Base-by-base conservation (phyloP, 2,113 vertebrate species). In the Ptilonorhynchus violaceus region DNA sequence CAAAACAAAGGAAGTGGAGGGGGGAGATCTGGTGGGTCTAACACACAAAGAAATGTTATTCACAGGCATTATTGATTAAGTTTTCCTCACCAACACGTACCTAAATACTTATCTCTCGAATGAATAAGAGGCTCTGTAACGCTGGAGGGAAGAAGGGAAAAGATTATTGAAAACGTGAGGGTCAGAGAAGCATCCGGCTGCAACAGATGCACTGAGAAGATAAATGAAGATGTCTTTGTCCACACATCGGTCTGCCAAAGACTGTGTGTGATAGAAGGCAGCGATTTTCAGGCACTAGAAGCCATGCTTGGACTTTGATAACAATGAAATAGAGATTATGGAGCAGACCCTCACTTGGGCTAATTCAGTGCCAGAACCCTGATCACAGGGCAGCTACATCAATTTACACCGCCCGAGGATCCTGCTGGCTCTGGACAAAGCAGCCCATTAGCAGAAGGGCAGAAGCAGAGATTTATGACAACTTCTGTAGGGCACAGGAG, bases 161-260 rank as follows among this genome's bases (percentile, higher is more conserved):
- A 94, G 88, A 96, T 94, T 96, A 96, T 86, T 94, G 97, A 94
- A 94, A 97, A 96, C 14, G 15, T 67, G 85, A 91, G 91, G 94
- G 95, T 97, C 96, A 96, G 63, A 95, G 95, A 85, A 95, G 87
- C 94, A 96, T 93, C 89, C n/a, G 20, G 82, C 89, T 96, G 94
- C 70, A 88, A n/a, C 28, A 47, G 93, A 92, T 85, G 96, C 64
- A 90, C 41, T 19, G 87, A 72, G 60, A 89, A 95, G 95, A 97
- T 97, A 97, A 96, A 94, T 15, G 5, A 76, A 96, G 84, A 83
- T 21, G 46, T 89, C 60, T 89, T 94, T 95, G 94, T 94, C 84
- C 91, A 93, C 80, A 70, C 28, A 49, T 27, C 11, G 8, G 77
- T 67, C 88, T 94, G 93, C 83, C 75, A 92, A 94, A 89, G 93